Conservation (phyloP, 2,113 vertebrate species). For the Solea solea region DNA sequence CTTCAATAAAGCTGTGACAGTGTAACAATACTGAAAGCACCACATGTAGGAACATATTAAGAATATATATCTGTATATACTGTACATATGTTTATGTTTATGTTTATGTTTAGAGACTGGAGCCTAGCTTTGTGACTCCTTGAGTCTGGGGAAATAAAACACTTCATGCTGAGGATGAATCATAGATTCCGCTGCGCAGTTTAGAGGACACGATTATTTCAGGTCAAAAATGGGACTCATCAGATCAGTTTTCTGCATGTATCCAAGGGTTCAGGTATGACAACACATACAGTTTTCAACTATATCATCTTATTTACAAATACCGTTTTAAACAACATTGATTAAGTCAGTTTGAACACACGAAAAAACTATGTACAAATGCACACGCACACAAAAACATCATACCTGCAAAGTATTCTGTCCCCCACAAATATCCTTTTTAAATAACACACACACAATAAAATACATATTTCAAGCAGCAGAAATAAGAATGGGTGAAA, state of each 20-base stretch:
- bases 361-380: background rate
- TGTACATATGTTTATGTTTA: conserved; percentile 50
- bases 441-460: conserved; percentile 13
- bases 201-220: conserved; percentile 37
- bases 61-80: conserved; percentile 51
- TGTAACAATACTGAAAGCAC: conserved; percentile 70
- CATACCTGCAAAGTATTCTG: conserved; percentile 28
- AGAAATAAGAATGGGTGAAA: conserved; percentile 66
- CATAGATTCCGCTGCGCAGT: conserved; percentile 44
- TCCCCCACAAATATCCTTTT: conserved; percentile 10
- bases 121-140: conserved; percentile 28
- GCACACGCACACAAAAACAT: conserved; percentile 13
- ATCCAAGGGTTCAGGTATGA: conserved; percentile 55
- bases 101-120: conserved; percentile 38
- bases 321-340: conserved; percentile 39
- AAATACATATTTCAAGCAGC: conserved; percentile 64
- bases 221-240: conserved; percentile 26
- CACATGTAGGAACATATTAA: conserved; percentile 65
- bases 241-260: conserved; percentile 29
- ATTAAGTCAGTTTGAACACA: conserved; percentile 39
- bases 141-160: conserved; percentile 45
- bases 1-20: conserved; percentile 60
- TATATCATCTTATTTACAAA: conserved; percentile 75
- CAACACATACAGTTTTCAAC: conserved; percentile 51
- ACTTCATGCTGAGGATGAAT: conserved; percentile 47